Conservation (phyloP, 2,888 invertebrate species). For the Cinara cedri region DNA sequence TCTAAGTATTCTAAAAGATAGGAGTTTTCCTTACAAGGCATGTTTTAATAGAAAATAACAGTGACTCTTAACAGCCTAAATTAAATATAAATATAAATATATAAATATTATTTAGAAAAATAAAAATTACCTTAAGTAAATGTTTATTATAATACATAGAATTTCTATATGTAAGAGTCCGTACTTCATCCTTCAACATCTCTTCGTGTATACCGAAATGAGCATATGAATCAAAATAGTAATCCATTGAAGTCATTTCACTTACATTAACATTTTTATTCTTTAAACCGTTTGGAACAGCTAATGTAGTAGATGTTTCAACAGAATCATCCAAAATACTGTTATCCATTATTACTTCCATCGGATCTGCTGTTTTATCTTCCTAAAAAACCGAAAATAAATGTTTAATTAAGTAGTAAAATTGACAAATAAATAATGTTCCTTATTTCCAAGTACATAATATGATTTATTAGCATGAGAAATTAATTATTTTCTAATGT, state of each 20-base stretch:
- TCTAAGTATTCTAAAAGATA: too few relatives aligned
- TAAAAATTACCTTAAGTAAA: constrained; percentile 73
- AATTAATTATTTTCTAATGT: background rate
- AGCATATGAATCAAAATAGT: constrained; percentile 99
- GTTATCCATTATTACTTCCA: constrained; percentile 54
- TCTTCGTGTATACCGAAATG: constrained; percentile 99
- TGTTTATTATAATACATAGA: constrained; percentile 99
- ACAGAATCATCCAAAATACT: constrained; percentile 10
- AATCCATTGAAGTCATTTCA: constrained; percentile 99
- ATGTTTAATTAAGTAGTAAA: too few relatives aligned
- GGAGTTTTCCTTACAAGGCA: too few relatives aligned
- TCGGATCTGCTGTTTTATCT: constrained; percentile 44
- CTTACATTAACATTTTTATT: constrained; percentile 72
- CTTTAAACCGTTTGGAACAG: constrained; percentile 62
- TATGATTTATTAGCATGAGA: background rate
- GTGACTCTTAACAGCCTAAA: too few relatives aligned
- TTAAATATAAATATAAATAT: background rate
- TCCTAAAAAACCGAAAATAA: constrained; percentile 22
- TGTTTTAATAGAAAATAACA: too few relatives aligned
- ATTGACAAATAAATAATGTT: background rate
- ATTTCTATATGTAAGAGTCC: constrained; percentile 96
- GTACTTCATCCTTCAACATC: constrained; percentile 99
- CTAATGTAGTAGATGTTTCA: constrained; percentile 41
- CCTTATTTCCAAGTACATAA: too few relatives aligned
- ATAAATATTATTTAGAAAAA: background rate